These are phyloP conservation scores for Scaptomyza caliginosa DNA, from an alignment of 2,888 invertebrate species.

Conservation along the genomic window DNA sequence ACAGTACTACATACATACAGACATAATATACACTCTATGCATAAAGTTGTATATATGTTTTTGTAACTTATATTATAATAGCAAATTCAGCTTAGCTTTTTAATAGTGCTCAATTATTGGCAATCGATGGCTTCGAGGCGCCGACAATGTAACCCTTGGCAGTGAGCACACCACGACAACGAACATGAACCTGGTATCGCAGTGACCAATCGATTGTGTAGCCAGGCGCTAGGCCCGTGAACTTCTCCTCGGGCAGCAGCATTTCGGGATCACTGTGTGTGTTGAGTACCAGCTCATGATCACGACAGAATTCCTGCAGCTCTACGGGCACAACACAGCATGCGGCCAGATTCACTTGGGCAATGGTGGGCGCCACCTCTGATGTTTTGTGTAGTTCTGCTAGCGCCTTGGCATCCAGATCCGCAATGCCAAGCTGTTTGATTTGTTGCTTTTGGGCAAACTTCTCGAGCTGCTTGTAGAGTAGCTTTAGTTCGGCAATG, in stretches of 20 bases:
- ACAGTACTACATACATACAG: slow-evolving; percentile 55
- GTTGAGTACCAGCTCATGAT: slow-evolving; percentile 95
- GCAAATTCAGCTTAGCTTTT: slow-evolving; percentile 54
- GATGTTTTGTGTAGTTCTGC: slow-evolving; percentile 91
- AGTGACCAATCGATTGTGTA: slow-evolving; percentile 90
- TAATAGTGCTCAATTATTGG: slow-evolving; percentile 34
- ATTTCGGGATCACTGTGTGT: slow-evolving; percentile 96
- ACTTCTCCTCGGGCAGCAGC: slow-evolving; percentile 85
- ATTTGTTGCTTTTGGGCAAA: slow-evolving; percentile 88
- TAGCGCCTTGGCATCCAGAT: slow-evolving; percentile 93
- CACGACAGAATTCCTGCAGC: slow-evolving; percentile 94
- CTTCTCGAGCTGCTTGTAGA: slow-evolving; percentile 92
- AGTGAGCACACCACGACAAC: slow-evolving; percentile 95
- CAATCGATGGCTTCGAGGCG: slow-evolving; percentile 64
- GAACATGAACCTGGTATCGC: slow-evolving; percentile 94
- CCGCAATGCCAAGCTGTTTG: slow-evolving; percentile 92
- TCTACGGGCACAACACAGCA: slow-evolving; percentile 97
- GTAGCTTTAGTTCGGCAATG: slow-evolving; percentile 88
- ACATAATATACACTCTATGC: slow-evolving; percentile 22
- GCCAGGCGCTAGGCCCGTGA: slow-evolving; percentile 85
- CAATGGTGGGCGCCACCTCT: slow-evolving; percentile 92
- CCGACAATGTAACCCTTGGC: slow-evolving; percentile 93
- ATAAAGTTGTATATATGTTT: slow-evolving; percentile 29
- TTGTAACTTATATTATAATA: slow-evolving; percentile 20
- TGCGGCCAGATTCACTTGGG: slow-evolving; percentile 95